Base-by-base conservation (phyloP, 2,797 vertebrate species). In the Spinus olivaceus region DNA sequence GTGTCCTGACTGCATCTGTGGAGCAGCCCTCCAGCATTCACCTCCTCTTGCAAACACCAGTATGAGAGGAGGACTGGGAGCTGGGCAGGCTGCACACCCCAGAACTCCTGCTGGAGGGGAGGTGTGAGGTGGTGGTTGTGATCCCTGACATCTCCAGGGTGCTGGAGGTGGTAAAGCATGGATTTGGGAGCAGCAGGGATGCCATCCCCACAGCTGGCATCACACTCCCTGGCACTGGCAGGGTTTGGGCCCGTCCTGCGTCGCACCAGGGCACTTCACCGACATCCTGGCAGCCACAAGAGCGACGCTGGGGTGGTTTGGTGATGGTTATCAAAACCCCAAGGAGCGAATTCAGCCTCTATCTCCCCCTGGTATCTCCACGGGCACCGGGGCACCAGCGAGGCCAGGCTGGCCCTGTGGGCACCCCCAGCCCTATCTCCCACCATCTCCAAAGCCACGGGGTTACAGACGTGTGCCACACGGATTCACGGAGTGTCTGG, bases 251-350 rank as follows among this genome's bases (percentile, higher is more conserved):
- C 65, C 2, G 0, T 91, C 81, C 53, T 86, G 91, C 2, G 0
- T 61, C 1, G 0, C 87, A 66, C 66, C 37, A 49, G 61, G 83
- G 61, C 83, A 5, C 73, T 92, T 53, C 21, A 81, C 57, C 82
- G 57, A 23, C 67, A 66, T 77, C 69, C 59, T 76, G 80, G 63
- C 89, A 91, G 72, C 96, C 94, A 78, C 94, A 90, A 92, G 77
- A 78, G 80, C 11, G 57, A 56, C 10, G 66, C 90, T 47, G 10
- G 16, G 49, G 92, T 3, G 84, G 89, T 89, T 95, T 91, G 0
- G 25, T 2, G 94, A 95, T 95, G 87, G 47, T 95, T 95, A 95
- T 95, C 96, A 95, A 94, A 94, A 95, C 96, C 93, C 92, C 95
- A 91, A 86, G 81, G 71, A 87, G 86, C 21, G 0, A 72, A 59